phyloP scores from a whole-genome alignment of 2,113 vertebrate genomes.

The Hemichromis elongatus region DNA sequence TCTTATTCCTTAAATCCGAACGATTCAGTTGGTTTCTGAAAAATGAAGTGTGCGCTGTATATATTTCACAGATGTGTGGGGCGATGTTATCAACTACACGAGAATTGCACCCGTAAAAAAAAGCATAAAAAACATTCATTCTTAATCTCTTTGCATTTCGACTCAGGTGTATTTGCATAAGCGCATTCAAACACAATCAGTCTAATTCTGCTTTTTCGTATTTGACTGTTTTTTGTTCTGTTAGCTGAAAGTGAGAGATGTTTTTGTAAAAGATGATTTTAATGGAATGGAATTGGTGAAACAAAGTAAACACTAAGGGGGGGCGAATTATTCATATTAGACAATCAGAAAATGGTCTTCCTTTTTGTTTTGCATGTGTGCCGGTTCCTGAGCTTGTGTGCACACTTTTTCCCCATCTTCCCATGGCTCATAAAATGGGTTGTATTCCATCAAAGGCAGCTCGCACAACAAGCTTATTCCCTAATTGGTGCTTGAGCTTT shows the following conservation, averaged over 20 bases:
- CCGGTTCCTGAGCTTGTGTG: neutral
- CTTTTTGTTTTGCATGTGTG: neutral
- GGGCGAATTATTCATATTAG: neutral
- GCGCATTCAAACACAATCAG: neutral
- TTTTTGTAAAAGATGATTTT: neutral
- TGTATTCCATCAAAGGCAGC: conserved; percentile 51
- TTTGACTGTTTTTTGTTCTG: accelerated
- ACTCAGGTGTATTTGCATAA: neutral
- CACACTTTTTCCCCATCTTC: neutral
- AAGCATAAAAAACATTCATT: neutral
- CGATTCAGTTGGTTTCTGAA: neutral
- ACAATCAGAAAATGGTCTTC: neutral
- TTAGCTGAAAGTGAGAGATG: neutral
- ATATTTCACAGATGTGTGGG: neutral
- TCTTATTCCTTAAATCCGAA: neutral
- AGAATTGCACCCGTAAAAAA: neutral
- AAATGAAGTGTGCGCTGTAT: neutral
- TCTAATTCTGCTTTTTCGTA: neutral
- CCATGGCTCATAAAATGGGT: conserved; percentile 27
- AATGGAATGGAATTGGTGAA: neutral
- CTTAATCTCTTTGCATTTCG: neutral
- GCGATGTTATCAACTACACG: neutral
- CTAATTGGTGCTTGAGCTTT: conserved; percentile 58
- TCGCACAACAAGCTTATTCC: conserved; percentile 41
- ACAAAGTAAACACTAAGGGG: neutral